A percentile compares a stretch with the other conserved stretches of the same genome.
Conservation (phyloP, 1,140 invertebrate species). For the Hyles vespertilio region DNA sequence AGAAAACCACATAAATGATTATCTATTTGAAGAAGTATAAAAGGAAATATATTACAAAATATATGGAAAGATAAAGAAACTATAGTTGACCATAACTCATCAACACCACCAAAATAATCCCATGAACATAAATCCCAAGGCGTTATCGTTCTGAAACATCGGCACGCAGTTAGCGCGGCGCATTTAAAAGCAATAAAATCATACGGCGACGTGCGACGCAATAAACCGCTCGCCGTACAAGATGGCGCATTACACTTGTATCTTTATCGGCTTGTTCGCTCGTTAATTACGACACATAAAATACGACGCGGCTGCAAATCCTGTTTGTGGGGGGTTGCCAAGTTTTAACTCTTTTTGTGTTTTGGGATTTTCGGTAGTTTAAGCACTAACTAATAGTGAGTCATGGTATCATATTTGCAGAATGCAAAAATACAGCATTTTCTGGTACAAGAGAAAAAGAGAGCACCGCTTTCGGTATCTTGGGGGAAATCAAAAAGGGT, state of each 20-base stretch:
- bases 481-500: too few species aligned
- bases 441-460: too few species aligned
- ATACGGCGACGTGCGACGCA: slow-evolving; percentile 10
- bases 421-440: too few species aligned
- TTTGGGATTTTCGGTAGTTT: too few species aligned
- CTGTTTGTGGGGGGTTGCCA: slow-evolving; percentile 2
- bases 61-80: too few species aligned
- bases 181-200: slow-evolving; percentile 19
- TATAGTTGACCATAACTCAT: too few species aligned
- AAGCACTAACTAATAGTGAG: too few species aligned
- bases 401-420: too few species aligned
- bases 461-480: too few species aligned
- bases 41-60: too few species aligned
- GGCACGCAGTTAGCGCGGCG: slow-evolving; percentile 3
- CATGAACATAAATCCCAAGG: slow-evolving; percentile 1
- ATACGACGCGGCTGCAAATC: slow-evolving; percentile 3
- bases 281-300: slow-evolving; percentile 17
- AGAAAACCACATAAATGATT: too few species aligned
- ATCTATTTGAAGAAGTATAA: too few species aligned
- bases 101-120: slow-evolving; percentile 6
- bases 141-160: slow-evolving; percentile 7
- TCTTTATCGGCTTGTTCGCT: slow-evolving; percentile 10
- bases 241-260: slow-evolving; percentile 14
- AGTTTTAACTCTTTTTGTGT: not conserved
- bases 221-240: slow-evolving; percentile 13